These are phyloP conservation scores for Diadromus collaris DNA, from an alignment of 2,888 invertebrate species.

Conservation along the genomic window DNA sequence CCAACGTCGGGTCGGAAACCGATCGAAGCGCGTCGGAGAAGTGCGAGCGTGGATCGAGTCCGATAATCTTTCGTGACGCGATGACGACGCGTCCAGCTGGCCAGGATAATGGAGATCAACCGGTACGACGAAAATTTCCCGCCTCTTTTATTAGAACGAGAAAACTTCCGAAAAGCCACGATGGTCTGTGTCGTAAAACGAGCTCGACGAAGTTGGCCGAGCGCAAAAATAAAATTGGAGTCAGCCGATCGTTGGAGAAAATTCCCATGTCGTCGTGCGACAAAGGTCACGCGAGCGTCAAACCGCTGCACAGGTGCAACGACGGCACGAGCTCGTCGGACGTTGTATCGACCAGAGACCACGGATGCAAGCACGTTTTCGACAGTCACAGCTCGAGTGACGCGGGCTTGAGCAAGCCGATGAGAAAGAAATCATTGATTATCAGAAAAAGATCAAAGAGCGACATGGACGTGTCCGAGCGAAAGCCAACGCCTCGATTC, in stretches of 20 bases:
- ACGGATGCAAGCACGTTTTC: constrained; percentile 24
- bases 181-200: constrained; percentile 57
- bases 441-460: constrained; percentile 70
- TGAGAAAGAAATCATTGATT: constrained; percentile 62
- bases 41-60: constrained; percentile 56
- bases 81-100: not conserved
- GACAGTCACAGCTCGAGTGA: constrained; percentile 40
- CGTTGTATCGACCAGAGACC: constrained; percentile 34
- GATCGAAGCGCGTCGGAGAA: constrained; percentile 32
- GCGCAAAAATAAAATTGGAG: constrained; percentile 51
- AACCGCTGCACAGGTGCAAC: constrained; percentile 3
- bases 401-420: constrained; percentile 57
- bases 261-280: constrained; percentile 33
- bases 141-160: constrained; percentile 68
- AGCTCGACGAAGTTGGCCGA: constrained; percentile 33
- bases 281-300: constrained; percentile 1
- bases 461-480: constrained; percentile 72
- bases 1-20: not conserved
- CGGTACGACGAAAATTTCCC: constrained; percentile 67
- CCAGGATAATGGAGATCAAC: not conserved
- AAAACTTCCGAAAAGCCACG: constrained; percentile 67
- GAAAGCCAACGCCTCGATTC: constrained; percentile 72
- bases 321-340: constrained; percentile 20
- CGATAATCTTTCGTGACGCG: constrained; percentile 50
- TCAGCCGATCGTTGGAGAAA: constrained; percentile 66